These are phyloP conservation scores for Gonioctena quinquepunctata DNA, from an alignment of 1,140 invertebrate species.

Conservation along the genomic window DNA sequence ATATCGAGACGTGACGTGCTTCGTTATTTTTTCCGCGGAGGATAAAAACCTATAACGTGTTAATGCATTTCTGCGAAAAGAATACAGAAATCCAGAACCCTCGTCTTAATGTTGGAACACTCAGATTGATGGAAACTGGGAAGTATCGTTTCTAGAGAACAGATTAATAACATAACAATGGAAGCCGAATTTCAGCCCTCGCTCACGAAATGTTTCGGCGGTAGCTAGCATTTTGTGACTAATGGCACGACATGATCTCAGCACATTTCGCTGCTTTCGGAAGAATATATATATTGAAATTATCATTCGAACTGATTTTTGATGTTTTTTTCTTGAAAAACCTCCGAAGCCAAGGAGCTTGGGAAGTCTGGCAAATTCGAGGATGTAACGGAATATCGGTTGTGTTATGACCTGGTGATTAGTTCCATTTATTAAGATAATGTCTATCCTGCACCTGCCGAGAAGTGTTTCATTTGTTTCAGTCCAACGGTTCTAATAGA, in stretches of 20 bases:
- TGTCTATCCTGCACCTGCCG: too few relatives aligned
- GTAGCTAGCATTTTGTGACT: slow-evolving; percentile 43
- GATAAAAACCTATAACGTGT: not conserved
- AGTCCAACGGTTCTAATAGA: too few relatives aligned
- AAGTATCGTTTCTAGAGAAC: slow-evolving; percentile 33
- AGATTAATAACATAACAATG: slow-evolving; percentile 48
- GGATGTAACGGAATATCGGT: too few relatives aligned
- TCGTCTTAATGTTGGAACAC: slow-evolving; percentile 41
- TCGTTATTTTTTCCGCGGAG: too few relatives aligned
- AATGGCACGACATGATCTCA: slow-evolving; percentile 45
- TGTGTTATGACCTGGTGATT: too few relatives aligned
- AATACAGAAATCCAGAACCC: slow-evolving; percentile 1
- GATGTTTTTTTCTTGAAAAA: too few relatives aligned
- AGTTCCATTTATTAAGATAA: too few relatives aligned
- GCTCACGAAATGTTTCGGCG: slow-evolving; percentile 35
- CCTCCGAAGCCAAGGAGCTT: too few relatives aligned
- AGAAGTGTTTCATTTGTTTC: too few relatives aligned
- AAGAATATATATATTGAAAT: not conserved
- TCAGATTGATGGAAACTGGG: slow-evolving; percentile 39
- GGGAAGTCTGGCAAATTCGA: too few relatives aligned
- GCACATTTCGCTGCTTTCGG: slow-evolving; percentile 27
- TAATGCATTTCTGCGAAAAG: not conserved
- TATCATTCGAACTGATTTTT: too few relatives aligned
- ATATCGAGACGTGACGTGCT: too few relatives aligned
- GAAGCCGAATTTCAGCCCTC: slow-evolving; percentile 40